Evolutionary conservation across 2,797 vertebrate species (phyloP).

Genomic region (Pteronotus mesoamericanus): DNA sequence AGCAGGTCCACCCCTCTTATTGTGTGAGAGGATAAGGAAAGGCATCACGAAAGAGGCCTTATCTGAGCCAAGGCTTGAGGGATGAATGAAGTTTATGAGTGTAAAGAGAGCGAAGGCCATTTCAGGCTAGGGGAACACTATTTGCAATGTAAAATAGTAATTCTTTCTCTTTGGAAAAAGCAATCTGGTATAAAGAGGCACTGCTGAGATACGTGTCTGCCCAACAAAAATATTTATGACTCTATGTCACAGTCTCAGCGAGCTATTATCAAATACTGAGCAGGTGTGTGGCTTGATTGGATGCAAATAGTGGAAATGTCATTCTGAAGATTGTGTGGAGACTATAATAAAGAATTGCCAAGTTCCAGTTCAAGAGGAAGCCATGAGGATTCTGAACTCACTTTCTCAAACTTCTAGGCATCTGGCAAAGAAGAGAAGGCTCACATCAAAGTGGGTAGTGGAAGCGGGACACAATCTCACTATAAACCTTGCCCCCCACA

Average conservation of each 20-base stretch:
- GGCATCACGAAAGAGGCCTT: neutral
- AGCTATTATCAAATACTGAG: neutral
- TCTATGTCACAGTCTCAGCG: neutral
- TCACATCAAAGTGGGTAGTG: neutral
- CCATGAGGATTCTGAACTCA: too few species aligned
- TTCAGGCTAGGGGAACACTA: neutral
- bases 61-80: neutral
- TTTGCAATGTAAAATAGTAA: neutral
- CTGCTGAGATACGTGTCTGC: neutral
- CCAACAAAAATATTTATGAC: neutral
- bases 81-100: neutral
- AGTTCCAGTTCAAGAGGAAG: neutral
- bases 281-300: neutral
- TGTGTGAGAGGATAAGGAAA: neutral
- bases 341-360: neutral
- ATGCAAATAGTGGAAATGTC: neutral
- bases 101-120: neutral
- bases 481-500: accelerated
- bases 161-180: neutral
- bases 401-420: neutral
- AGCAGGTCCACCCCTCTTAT: neutral
- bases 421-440: too few species aligned
- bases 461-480: too few species aligned
- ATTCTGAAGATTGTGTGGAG: neutral
- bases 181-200: neutral